Evolutionary conservation across 2,888 invertebrate genomes (phyloP), one percentile per base, ranked within the genome.

Genomic region (Syritta pipiens): DNA sequence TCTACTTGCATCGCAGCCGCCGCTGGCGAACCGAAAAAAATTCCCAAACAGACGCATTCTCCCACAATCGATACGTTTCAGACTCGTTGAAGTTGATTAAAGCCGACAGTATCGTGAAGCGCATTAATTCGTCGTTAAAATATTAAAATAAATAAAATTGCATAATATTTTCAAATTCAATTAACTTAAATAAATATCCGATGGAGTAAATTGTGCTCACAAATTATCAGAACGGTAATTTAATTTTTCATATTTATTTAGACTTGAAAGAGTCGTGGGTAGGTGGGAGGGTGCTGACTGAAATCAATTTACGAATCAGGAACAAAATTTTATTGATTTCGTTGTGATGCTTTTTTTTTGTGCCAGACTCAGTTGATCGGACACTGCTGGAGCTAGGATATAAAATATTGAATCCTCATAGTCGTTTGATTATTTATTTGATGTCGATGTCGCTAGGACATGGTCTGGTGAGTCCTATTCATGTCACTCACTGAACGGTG

Each of bases 221-320:
- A 53, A 55, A 55, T 62, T 62, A 46, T n/a, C 17, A 26, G 14
- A 19, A 35, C 35, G 42, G 17, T 69, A 48, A 55, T 62, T 76
- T 32, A 30, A 62, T 68, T 49, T 69, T 48, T 17, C 30, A 19
- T 69, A 55, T 76, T 49, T 62, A 28, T 42, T 26, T 26, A 6
- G 30, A 59, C 48, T 19, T 22, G 37, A 35, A 59, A 32, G 20
- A 40, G 42, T n/a, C 20, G 37, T 10, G 14, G 30, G 22, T 12
- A 5, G 37, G 35, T 6, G 17, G 10, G 30, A 10, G 6, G 4
- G 32, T 19, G 49, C 32, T 49, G 30, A 57, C 53, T 44, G 55
- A 42, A 71, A 71, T 71, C 71, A 77, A 63, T 77, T 71, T 77
- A 37, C 22, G 51, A 63, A 71, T 77, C 63, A 65, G 44, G 57